Evolutionary conservation across 2,797 vertebrate species (phyloP).

Genomic region (Xerus rutilus): DNA sequence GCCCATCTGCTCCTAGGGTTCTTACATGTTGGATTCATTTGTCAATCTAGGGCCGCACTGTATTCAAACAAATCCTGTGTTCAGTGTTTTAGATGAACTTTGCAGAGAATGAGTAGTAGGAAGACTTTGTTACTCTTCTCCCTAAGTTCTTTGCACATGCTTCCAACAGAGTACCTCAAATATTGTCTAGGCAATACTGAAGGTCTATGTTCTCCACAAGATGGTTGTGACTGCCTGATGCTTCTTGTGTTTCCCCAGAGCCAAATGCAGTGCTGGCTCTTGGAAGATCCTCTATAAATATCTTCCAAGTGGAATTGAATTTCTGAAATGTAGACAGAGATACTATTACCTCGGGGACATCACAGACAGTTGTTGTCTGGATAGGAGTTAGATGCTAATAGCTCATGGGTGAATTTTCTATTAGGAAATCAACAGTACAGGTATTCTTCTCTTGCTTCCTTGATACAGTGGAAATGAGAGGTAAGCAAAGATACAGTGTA

Average conservation of each 20-base stretch:
- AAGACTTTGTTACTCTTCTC: neutral
- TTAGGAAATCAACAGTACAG: slow-evolving; percentile 40
- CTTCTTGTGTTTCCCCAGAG: neutral
- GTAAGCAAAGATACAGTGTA: neutral
- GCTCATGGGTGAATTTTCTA: slow-evolving; percentile 35
- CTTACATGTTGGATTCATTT: neutral
- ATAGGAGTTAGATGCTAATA: neutral
- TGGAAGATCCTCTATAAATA: slow-evolving; percentile 47
- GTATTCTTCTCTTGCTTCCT: neutral
- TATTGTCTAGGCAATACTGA: neutral
- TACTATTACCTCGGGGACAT: neutral
- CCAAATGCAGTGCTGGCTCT: neutral
- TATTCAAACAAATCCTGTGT: neutral
- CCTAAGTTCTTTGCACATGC: neutral
- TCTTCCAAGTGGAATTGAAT: slow-evolving; percentile 33
- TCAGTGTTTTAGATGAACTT: neutral
- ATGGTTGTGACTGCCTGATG: neutral
- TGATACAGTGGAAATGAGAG: neutral
- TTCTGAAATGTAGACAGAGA: slow-evolving; percentile 64
- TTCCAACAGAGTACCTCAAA: neutral
- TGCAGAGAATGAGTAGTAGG: neutral
- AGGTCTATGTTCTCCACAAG: neutral
- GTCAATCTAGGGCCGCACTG: neutral
- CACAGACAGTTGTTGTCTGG: slow-evolving; percentile 42
- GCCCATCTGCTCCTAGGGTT: neutral